Evolutionary conservation across 2,113 vertebrate species (phyloP).

Genomic region (Leucoraja erinaceus): DNA sequence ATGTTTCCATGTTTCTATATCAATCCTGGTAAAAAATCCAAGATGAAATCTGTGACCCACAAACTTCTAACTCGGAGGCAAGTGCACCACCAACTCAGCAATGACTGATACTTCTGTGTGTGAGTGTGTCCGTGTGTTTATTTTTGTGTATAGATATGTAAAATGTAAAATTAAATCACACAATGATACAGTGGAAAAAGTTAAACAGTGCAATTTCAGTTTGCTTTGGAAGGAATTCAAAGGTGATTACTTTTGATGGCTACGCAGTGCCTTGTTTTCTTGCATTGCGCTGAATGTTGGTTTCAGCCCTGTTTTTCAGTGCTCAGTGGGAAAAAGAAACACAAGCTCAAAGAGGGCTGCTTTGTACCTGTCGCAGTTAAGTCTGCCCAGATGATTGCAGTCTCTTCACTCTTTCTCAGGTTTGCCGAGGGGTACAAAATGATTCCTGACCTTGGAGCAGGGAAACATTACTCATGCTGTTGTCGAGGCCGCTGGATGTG

Average conservation of each 20-base stretch:
- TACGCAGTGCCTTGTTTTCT: neutral
- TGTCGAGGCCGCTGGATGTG: neutral
- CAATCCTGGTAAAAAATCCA: too few relatives aligned
- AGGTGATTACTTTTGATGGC: constrained; percentile 1
- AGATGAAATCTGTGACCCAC: too few relatives aligned
- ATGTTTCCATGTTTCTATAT: too few relatives aligned
- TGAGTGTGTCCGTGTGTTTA: neutral
- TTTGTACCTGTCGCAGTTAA: constrained; percentile 18
- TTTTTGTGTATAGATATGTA: neutral
- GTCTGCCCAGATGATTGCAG: neutral
- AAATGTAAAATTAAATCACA: neutral
- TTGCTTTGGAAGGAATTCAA: constrained; percentile 26
- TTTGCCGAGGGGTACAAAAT: neutral
- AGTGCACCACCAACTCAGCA: neutral
- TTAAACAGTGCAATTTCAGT: neutral
- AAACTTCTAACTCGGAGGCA: neutral
- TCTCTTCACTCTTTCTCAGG: neutral
- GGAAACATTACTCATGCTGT: constrained; percentile 17
- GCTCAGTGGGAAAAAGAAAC: neutral
- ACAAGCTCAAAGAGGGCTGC: neutral
- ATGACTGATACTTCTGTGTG: neutral
- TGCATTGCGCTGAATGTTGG: neutral
- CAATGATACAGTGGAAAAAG: constrained; percentile 2
- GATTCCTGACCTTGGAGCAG: neutral
- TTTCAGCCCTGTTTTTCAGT: neutral